Base-by-base conservation (phyloP, 2,888 invertebrate species). In the Willowsia nigromaculata region DNA sequence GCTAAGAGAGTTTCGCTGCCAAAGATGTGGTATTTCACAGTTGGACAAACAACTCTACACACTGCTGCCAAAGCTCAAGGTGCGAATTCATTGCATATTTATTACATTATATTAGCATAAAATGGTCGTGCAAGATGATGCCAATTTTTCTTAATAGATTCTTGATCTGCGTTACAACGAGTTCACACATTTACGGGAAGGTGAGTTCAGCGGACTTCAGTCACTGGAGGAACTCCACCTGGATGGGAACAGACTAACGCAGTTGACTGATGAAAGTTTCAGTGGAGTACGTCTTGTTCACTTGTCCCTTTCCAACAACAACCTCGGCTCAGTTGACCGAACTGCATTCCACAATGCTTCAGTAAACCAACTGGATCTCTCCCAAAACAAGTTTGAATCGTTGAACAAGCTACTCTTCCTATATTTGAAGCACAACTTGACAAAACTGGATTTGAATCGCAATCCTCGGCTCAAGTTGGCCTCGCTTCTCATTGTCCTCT, bases 31-130 rank as follows among this genome's bases (percentile, higher is more conserved):
- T 86, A 94, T 97, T 92, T 95, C 95, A 93, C 95, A 96, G 93
- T 95, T 97, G 93, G 97, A 97, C 94, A 96, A 96, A 11, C 96
- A 96, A 93, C 95, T 97, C 93, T 97, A 97, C 94, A 96, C 96
- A 93, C 95, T 97, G 93, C 95, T 96, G 93, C 95, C 96, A 90
- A 95, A 96, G 93, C 94, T 97, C 90, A 95, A 95, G 92, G 96
- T 96, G 93, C 15, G 68, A n/a, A n/a, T n/a, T n/a, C n/a, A n/a
- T n/a, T 56, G n/a, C 13, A 50, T 68, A 9, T 18, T 37, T 18
- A 68, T 18, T 33, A n/a, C n/a, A 22, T 62, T 22, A 1, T 11
- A 65, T 65, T 33, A 22, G n/a, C n/a, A 40, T 74, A 13, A 37
- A 74, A 5, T 50, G 50, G 11, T 53, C 25, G 56, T 56, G 6